Evolutionary conservation across 2,113 vertebrate species (phyloP).

Genomic region (Elgaria multicarinata): DNA sequence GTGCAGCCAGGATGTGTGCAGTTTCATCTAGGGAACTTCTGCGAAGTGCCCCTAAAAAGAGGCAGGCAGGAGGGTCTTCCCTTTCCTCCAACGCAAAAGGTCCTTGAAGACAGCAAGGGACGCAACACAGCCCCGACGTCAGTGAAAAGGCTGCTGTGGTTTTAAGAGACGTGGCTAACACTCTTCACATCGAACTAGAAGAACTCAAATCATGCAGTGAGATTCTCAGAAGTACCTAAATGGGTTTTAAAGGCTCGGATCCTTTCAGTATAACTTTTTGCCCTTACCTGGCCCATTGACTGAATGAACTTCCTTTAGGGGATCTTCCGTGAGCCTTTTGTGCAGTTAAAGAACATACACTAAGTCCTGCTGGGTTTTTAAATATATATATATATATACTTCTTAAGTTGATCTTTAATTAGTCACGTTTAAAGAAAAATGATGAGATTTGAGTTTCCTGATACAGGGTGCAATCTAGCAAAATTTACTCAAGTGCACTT

Average conservation of each 20-base stretch:
- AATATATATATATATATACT: not conserved
- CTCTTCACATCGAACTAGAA: not conserved
- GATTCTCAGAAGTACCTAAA: not conserved
- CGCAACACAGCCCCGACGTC: too few species aligned
- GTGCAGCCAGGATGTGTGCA: too few species aligned
- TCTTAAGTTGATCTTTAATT: not conserved
- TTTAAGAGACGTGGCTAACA: not conserved
- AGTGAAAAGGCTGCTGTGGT: not conserved
- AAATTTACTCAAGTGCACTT: constrained; percentile 19
- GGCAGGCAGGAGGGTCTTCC: too few species aligned
- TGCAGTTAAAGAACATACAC: not conserved
- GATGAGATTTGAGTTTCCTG: not conserved
- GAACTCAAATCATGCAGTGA: not conserved
- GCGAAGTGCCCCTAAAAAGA: too few species aligned
- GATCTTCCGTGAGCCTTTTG: not conserved
- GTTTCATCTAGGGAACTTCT: too few species aligned
- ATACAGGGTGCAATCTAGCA: not conserved
- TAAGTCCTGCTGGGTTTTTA: not conserved
- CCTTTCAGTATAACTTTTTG: not conserved
- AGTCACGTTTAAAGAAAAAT: too few species aligned
- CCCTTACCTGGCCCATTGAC: too few species aligned
- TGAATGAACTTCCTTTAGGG: not conserved
- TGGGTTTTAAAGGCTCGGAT: not conserved
- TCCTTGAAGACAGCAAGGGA: not conserved
- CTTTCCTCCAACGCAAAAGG: not conserved